Conservation (phyloP, 2,888 invertebrate species). For the Callinectes sapidus region DNA sequence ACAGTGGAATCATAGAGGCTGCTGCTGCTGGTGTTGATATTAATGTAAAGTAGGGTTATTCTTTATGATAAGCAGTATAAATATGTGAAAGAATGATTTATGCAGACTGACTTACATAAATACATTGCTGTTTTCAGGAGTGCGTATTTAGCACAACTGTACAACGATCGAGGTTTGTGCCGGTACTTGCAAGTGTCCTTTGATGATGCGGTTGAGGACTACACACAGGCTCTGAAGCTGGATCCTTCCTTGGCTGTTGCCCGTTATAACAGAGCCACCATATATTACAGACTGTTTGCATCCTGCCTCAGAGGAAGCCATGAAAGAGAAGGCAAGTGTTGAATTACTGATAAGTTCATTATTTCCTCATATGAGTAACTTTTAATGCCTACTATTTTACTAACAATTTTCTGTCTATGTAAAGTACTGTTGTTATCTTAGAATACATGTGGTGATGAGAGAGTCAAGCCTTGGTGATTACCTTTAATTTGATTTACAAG, state of each 20-base stretch:
- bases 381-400: too few relatives aligned
- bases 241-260: constrained; percentile 74
- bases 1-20: not conserved
- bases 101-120: not conserved
- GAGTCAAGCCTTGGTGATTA: too few relatives aligned
- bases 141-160: constrained; percentile 63
- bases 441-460: too few relatives aligned
- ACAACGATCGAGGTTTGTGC: constrained; percentile 76
- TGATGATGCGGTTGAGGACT: constrained; percentile 76
- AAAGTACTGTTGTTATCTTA: not conserved
- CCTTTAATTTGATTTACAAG: too few relatives aligned
- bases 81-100: not conserved
- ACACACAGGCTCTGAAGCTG: constrained; percentile 74
- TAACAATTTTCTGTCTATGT: not conserved
- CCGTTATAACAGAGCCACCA: constrained; percentile 76
- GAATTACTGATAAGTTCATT: too few relatives aligned
- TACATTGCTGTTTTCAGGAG: constrained; percentile 50
- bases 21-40: not conserved
- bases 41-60: too few relatives aligned
- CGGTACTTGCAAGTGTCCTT: constrained; percentile 76
- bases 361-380: too few relatives aligned
- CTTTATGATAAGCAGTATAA: too few relatives aligned
- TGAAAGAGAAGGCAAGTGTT: constrained; percentile 43
- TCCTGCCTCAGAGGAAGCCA: not conserved
- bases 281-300: constrained; percentile 76